These are phyloP conservation scores for Euthynnus affinis DNA, from an alignment of 2,797 vertebrate species.

Conservation along the genomic window DNA sequence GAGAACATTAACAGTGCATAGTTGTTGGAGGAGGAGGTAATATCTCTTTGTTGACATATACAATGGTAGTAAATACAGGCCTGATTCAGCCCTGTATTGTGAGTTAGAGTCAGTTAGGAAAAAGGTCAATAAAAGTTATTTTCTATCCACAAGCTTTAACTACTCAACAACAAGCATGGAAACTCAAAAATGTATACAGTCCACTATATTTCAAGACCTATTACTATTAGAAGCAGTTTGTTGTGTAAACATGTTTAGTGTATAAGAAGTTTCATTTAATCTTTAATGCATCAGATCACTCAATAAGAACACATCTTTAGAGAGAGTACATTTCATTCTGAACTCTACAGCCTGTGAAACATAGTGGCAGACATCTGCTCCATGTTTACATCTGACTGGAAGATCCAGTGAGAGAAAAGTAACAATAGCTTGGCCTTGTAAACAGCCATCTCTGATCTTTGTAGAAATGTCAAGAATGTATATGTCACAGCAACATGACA, in stretches of 20 bases:
- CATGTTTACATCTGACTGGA: constrained; percentile 60
- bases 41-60: constrained; percentile 43
- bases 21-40: background rate
- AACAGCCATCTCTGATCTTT: constrained; percentile 53
- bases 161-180: background rate
- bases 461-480: constrained; percentile 76
- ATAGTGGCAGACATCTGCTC: constrained; percentile 52
- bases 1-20: background rate
- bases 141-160: constrained; percentile 19
- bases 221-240: background rate
- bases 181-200: background rate
- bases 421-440: constrained; percentile 57
- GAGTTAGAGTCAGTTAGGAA: constrained; percentile 30
- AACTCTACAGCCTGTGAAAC: constrained; percentile 13
- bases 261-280: background rate
- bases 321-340: background rate
- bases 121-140: constrained; percentile 30
- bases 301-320: background rate
- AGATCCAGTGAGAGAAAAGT: constrained; percentile 58
- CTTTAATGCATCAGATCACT: background rate
- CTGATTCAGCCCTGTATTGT: constrained; percentile 48
- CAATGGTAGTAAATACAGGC: constrained; percentile 31
- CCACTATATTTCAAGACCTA: background rate
- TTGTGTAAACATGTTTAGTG: background rate
- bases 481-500: constrained; percentile 65